These are phyloP conservation scores for Actias luna DNA, from an alignment of 2,888 invertebrate species.

Conservation along the genomic window DNA sequence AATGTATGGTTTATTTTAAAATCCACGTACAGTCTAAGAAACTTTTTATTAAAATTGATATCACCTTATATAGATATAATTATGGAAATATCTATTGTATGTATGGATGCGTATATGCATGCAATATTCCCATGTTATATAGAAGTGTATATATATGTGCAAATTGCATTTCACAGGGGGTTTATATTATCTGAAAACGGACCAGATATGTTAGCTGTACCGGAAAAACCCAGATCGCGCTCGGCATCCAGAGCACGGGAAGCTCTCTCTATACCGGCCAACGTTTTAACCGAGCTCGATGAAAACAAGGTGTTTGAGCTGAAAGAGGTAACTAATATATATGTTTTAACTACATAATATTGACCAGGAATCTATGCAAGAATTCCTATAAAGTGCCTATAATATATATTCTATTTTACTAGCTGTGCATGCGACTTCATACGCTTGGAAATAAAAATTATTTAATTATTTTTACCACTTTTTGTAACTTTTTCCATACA, in stretches of 20 bases:
- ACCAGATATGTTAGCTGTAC: conserved; percentile 47
- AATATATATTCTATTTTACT: neutral
- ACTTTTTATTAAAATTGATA: too few species aligned
- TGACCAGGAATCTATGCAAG: neutral
- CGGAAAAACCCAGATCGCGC: conserved; percentile 54
- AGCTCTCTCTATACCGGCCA: conserved; percentile 65
- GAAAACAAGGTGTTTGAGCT: conserved; percentile 83
- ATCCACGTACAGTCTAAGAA: too few species aligned
- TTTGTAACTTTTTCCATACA: too few species aligned
- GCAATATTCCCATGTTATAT: too few species aligned
- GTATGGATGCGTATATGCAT: too few species aligned
- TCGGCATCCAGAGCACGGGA: conserved; percentile 67
- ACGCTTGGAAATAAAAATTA: too few species aligned
- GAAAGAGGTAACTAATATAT: conserved; percentile 76
- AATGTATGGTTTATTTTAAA: too few species aligned
- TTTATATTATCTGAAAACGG: conserved; percentile 54
- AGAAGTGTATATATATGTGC: neutral
- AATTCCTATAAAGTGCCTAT: neutral
- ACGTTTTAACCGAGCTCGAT: conserved; percentile 80
- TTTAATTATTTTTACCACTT: too few species aligned
- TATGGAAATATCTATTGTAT: too few species aligned
- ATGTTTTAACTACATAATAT: neutral
- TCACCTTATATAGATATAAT: too few species aligned
- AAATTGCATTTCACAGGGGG: conserved; percentile 30
- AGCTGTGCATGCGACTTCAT: too few species aligned